Conservation (phyloP, 2,888 invertebrate species). For the Sicus ferrugineus region DNA sequence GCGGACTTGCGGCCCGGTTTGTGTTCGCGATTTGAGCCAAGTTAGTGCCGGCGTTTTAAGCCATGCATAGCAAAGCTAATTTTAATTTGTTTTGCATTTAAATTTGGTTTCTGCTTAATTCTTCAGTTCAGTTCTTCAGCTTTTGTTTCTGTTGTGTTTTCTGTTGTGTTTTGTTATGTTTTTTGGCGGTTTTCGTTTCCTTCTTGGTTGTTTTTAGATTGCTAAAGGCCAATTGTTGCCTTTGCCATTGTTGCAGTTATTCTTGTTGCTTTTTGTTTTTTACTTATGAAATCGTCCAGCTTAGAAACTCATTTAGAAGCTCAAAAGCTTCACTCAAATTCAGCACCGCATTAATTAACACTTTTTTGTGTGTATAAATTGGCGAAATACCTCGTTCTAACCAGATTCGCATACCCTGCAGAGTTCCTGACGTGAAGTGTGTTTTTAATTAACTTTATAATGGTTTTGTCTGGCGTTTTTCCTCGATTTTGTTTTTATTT, state of each 20-base stretch:
- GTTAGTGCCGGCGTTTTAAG: constrained; percentile 10
- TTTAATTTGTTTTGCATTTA: constrained; percentile 27
- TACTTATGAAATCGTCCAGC: too few relatives aligned
- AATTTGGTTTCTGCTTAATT: constrained; percentile 14
- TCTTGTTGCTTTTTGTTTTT: background rate
- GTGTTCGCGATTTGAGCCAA: background rate
- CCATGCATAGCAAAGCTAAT: constrained; percentile 26
- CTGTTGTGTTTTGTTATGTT: background rate
- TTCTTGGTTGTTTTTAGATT: background rate
- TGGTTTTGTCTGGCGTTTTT: too few relatives aligned
- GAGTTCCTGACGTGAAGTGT: too few relatives aligned
- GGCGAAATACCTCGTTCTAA: too few relatives aligned
- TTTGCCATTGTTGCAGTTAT: background rate
- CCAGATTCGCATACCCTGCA: too few relatives aligned
- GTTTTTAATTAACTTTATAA: too few relatives aligned
- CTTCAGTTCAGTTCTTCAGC: background rate
- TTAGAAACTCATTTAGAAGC: too few relatives aligned
- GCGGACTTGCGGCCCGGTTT: background rate
- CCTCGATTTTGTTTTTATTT: too few relatives aligned
- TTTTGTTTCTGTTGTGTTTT: background rate
- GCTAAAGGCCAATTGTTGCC: background rate
- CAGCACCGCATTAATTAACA: too few relatives aligned
- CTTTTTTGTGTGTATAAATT: too few relatives aligned
- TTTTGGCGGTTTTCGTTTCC: background rate
- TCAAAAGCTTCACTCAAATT: too few relatives aligned